Evolutionary conservation across 2,888 invertebrate genomes (phyloP).

Genomic region (Agapetus fuscipes): DNA sequence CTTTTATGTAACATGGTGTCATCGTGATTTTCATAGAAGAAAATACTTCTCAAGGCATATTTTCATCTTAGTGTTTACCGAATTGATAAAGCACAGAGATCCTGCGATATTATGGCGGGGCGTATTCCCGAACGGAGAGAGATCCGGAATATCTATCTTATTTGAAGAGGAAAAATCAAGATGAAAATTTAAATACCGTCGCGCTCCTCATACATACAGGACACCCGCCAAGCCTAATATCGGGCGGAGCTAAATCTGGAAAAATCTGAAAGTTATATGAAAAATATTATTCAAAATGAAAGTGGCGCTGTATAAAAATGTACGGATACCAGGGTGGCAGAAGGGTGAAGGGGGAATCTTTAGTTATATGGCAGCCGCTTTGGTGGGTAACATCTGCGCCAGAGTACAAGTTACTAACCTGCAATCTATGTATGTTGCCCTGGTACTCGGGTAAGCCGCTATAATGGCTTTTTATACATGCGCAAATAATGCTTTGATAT

Average conservation of each 20-base stretch:
- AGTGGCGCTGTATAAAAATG: conserved; percentile 19
- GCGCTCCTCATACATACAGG: too few relatives aligned
- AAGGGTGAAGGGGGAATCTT: conserved; percentile 8
- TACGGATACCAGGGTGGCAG: conserved; percentile 6
- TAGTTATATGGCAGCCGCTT: conserved; percentile 14
- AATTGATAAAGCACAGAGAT: too few relatives aligned
- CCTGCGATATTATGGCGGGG: too few relatives aligned
- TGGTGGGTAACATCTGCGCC: conserved; percentile 16
- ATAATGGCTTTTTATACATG: conserved; percentile 16
- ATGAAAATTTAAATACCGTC: too few relatives aligned
- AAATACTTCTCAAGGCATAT: too few relatives aligned
- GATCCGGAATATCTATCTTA: too few relatives aligned
- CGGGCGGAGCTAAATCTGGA: conserved; percentile 19
- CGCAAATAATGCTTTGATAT: conserved; percentile 12
- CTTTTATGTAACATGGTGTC: too few relatives aligned
- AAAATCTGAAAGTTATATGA: conserved; percentile 20
- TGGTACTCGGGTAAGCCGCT: conserved; percentile 16
- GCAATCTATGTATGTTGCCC: conserved; percentile 6
- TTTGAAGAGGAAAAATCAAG: too few relatives aligned
- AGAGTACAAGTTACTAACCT: conserved; percentile 11
- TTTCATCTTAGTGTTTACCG: too few relatives aligned
- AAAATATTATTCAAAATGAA: conserved; percentile 21
- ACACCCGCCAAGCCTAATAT: conserved; percentile 11
- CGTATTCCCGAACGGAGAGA: too few relatives aligned
- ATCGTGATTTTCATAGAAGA: too few relatives aligned